These are phyloP conservation scores for Eclectus roratus DNA, from an alignment of 2,113 vertebrate genomes.

Conservation along the genomic window DNA sequence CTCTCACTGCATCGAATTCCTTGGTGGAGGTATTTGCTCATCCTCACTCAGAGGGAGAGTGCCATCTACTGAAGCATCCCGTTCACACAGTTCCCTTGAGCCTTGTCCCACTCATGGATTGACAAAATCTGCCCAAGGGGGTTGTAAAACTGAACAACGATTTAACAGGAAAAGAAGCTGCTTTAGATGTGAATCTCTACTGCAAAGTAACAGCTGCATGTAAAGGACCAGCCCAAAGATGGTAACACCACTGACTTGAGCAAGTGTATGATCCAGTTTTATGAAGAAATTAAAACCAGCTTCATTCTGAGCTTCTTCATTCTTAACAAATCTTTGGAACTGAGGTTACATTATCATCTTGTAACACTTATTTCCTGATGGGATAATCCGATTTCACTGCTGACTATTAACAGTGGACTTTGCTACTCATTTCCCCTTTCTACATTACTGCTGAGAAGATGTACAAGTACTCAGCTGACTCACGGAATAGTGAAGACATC, in stretches of 20 bases:
- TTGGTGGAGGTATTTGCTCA: neutral
- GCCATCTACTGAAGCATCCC: conserved; percentile 52
- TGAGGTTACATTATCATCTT: neutral
- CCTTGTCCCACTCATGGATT: neutral
- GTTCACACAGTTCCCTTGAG: neutral
- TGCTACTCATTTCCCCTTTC: neutral
- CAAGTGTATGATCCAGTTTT: neutral
- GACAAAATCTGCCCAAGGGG: neutral
- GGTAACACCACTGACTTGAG: neutral
- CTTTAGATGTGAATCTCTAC: neutral
- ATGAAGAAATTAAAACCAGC: neutral
- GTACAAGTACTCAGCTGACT: rapidly evolving
- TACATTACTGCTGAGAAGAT: neutral
- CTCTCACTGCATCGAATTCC: neutral
- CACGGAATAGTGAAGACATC: neutral
- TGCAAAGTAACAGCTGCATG: neutral
- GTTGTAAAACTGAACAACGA: neutral
- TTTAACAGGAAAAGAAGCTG: neutral
- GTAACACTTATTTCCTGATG: neutral
- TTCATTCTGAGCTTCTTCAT: neutral
- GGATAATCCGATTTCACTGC: neutral
- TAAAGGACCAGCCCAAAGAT: neutral
- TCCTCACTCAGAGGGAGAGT: conserved; percentile 42
- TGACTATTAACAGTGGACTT: neutral
- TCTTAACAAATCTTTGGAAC: neutral